phyloP scores from a whole-genome alignment of 2,888 invertebrate species.

The Lingula anatina region DNA sequence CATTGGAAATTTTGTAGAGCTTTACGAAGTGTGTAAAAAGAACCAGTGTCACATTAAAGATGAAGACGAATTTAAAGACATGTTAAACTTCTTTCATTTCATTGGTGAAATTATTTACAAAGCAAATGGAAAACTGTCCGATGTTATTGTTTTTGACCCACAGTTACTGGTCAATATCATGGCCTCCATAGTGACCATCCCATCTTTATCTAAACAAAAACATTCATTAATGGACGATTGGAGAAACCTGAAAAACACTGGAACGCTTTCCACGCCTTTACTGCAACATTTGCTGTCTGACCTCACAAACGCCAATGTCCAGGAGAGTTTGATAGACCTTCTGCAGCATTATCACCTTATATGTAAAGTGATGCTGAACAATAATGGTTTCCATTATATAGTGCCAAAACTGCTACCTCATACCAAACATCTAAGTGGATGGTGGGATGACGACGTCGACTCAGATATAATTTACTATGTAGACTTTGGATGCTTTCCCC shows the following conservation, averaged over 20 bases:
- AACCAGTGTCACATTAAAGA: slow-evolving; percentile 13
- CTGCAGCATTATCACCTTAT: slow-evolving; percentile 12
- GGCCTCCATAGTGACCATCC: slow-evolving; percentile 9
- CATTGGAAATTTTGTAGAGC: slow-evolving; percentile 11
- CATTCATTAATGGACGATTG: slow-evolving; percentile 9
- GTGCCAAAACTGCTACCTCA: slow-evolving; percentile 6
- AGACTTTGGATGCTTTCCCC: slow-evolving; percentile 13
- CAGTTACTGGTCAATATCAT: slow-evolving; percentile 18
- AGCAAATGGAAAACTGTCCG: slow-evolving; percentile 16
- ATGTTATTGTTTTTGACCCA: slow-evolving; percentile 19
- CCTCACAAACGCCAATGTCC: slow-evolving; percentile 5
- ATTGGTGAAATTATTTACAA: slow-evolving; percentile 20
- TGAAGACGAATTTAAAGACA: slow-evolving; percentile 14
- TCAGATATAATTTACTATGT: slow-evolving; percentile 12
- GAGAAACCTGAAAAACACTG: slow-evolving; percentile 10
- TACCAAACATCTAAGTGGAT: neutral
- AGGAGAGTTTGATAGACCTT: slow-evolving; percentile 5
- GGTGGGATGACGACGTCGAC: slow-evolving; percentile 6
- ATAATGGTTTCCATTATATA: slow-evolving; percentile 7
- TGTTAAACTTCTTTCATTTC: slow-evolving; percentile 15
- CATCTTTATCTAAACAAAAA: slow-evolving; percentile 8
- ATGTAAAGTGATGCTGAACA: slow-evolving; percentile 9
- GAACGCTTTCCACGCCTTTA: slow-evolving; percentile 8
- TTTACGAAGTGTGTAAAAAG: slow-evolving; percentile 7
- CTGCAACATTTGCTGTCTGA: slow-evolving; percentile 10